Conservation (phyloP, 1,140 invertebrate genomes). For the Octopus bimaculoides region DNA sequence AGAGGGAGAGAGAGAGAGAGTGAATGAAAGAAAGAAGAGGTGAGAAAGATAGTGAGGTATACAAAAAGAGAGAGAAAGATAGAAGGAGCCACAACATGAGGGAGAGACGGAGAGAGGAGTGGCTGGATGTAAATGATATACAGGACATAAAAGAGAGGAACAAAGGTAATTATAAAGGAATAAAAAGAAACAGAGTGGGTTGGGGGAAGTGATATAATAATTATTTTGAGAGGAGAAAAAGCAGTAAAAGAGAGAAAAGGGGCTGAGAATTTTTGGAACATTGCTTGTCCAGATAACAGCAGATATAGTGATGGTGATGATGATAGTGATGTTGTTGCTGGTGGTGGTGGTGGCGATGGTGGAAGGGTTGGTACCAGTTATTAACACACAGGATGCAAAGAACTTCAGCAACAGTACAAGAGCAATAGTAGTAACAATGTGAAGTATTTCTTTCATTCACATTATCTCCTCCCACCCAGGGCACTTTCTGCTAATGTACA, state of each 20-base stretch:
- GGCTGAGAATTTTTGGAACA: too few relatives aligned
- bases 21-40: not conserved
- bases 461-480: too few relatives aligned
- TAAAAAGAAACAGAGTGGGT: not conserved
- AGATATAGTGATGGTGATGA: too few relatives aligned
- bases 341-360: too few relatives aligned
- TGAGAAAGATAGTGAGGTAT: not conserved
- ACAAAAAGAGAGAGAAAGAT: not conserved
- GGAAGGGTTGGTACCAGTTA: too few relatives aligned
- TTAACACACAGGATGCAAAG: too few relatives aligned
- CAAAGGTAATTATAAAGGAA: not conserved
- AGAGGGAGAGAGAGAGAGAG: not conserved
- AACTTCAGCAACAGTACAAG: too few relatives aligned
- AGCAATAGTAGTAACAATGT: too few relatives aligned
- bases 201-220: not conserved
- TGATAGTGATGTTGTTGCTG: too few relatives aligned
- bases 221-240: not conserved
- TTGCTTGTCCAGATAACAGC: too few relatives aligned
- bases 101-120: not conserved
- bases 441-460: too few relatives aligned
- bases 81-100: not conserved
- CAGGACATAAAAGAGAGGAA: not conserved
- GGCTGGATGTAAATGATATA: not conserved
- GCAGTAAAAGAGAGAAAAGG: not conserved
- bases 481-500: too few relatives aligned